These are phyloP conservation scores for Shinisaurus crocodilurus DNA, from an alignment of 2,113 vertebrate species.

Conservation along the genomic window DNA sequence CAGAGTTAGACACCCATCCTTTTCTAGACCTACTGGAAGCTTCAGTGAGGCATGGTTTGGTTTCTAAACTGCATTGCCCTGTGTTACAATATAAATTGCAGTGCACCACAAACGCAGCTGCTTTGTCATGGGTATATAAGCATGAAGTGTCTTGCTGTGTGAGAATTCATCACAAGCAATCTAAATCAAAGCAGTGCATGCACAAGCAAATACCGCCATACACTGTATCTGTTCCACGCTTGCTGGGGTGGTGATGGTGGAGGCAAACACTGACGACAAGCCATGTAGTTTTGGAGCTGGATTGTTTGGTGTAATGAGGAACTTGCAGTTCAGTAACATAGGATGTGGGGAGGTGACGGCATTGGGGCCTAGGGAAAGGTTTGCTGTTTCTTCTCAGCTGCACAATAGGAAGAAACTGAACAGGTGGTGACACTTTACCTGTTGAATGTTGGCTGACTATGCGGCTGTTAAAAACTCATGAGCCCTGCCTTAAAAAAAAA, in stretches of 20 bases:
- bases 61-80: not conserved
- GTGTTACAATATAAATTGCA: not conserved
- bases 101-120: not conserved
- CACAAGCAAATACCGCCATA: not conserved
- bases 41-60: not conserved
- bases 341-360: not conserved
- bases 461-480: not conserved
- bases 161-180: not conserved
- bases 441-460: not conserved
- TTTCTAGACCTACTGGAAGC: not conserved
- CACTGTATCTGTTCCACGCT: not conserved
- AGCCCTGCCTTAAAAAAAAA: not conserved
- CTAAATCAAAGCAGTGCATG: not conserved
- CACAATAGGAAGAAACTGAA: not conserved
- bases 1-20: not conserved
- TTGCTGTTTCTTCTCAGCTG: not conserved
- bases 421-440: not conserved
- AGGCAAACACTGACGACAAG: not conserved
- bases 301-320: not conserved
- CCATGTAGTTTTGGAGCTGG: not conserved
- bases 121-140: not conserved
- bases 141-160: not conserved
- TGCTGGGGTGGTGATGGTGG: not conserved
- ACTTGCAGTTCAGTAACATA: not conserved
- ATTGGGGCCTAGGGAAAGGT: not conserved